Evolutionary conservation across 2,113 vertebrate species (phyloP).

Genomic region (Nothocercus julius): DNA sequence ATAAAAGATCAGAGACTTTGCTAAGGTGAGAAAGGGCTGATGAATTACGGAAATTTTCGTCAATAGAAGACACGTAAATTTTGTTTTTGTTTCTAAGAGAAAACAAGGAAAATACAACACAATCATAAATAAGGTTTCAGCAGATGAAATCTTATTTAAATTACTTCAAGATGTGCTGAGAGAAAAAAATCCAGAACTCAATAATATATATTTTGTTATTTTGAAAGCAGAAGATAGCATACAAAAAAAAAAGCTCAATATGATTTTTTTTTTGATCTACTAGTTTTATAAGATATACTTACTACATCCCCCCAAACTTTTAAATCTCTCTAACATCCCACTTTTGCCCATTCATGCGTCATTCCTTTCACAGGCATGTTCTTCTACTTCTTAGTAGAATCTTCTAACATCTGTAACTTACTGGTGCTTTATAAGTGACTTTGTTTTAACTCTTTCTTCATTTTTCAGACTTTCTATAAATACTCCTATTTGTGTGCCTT

Average conservation of each 20-base stretch:
- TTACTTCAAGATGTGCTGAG: neutral
- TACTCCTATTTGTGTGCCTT: neutral
- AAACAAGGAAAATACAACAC: neutral
- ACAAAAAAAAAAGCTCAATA: neutral
- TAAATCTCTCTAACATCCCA: neutral
- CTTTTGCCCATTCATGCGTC: neutral
- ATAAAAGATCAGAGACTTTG: neutral
- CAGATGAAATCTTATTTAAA: neutral
- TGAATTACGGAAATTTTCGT: neutral
- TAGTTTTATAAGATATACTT: neutral
- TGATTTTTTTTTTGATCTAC: neutral
- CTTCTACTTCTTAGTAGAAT: rapidly evolving
- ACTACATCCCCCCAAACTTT: rapidly evolving
- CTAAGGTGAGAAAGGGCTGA: neutral
- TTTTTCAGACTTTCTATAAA: neutral
- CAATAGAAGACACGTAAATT: neutral
- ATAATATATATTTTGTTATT: neutral
- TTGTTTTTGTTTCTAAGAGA: neutral
- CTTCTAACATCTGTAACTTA: neutral
- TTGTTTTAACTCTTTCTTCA: neutral
- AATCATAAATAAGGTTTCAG: neutral
- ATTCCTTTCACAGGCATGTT: neutral
- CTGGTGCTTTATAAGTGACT: rapidly evolving
- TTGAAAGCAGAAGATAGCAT: neutral
- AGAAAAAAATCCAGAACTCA: neutral